A percentile compares a stretch with the other conserved stretches of the same genome.
These are phyloP conservation scores for Stegodyphus mimosarum DNA, from an alignment of 1,140 invertebrate genomes.

Conservation along the genomic window DNA sequence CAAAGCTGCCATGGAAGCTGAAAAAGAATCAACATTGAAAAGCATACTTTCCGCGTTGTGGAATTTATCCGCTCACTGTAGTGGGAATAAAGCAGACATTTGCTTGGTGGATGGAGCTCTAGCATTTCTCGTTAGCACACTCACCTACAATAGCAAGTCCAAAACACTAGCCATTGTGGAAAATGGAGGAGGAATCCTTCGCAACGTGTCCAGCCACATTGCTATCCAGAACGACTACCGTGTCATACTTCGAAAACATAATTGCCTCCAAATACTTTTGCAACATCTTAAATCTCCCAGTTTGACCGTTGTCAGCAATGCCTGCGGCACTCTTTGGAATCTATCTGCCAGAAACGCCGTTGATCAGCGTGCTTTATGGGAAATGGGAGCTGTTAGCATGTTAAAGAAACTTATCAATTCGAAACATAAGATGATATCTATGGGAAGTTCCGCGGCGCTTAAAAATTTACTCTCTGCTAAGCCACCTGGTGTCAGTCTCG, in stretches of 20 bases:
- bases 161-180: conserved; percentile 88
- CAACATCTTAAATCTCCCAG: conserved; percentile 93
- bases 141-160: conserved; percentile 87
- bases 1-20: conserved; percentile 87
- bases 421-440: conserved; percentile 97
- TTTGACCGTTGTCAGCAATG: conserved; percentile 94
- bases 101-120: conserved; percentile 88
- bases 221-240: conserved; percentile 91
- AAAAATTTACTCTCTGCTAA: conserved; percentile 88
- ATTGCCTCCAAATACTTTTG: conserved; percentile 88
- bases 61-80: conserved; percentile 96
- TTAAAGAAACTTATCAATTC: conserved; percentile 93
- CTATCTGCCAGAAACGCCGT: conserved; percentile 87
- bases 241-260: conserved; percentile 84
- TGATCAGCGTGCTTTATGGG: conserved; percentile 90
- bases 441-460: conserved; percentile 93
- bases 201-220: conserved; percentile 96
- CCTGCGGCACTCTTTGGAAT: conserved; percentile 97
- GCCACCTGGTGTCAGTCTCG: conserved; percentile 70
- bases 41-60: conserved; percentile 94
- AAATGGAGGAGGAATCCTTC: conserved; percentile 92
- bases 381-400: conserved; percentile 93
- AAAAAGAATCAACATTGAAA: conserved; percentile 90
- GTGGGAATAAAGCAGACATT: conserved; percentile 92
- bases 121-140: conserved; percentile 87